Base-by-base conservation (phyloP, 2,888 invertebrate species). In the Lepeophtheirus nordmannii region DNA sequence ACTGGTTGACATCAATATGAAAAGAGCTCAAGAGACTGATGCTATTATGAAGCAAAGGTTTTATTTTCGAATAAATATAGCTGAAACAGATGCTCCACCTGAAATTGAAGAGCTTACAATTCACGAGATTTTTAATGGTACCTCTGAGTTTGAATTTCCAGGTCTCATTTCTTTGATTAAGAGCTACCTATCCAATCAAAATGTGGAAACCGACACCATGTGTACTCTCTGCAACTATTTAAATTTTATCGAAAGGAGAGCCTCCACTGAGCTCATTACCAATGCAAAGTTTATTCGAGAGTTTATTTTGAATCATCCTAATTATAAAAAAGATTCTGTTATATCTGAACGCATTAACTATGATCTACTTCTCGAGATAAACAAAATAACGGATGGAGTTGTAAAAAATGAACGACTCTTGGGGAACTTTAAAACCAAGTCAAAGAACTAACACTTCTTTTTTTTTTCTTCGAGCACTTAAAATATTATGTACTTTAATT, bases 51-150 rank as follows among this genome's bases (percentile, higher is more conserved):
- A 80, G 67, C 84, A 87, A 75, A 87, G 86, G 74, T 97, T 98
- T 71, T 69, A 70, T 72, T 62, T 71, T 70, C 63, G 72, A 70
- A 37, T 68, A 70, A 68, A 70, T 67, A 69, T 68, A 14, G 58
- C 59, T 12, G 17, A 17, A 10, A 38, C 58, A 2, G 23, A 38
- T 23, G 39, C 23, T 14, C 17, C 37, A n/a, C 30, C 30, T 7
- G 53, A 46, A n/a, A 37, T 37, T 9, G 11, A 61, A n/a, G 61
- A 61, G 37, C 61, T 37, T 85, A 87, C 88, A n/a, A 82, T 96
- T 70, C 83, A 92, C 75, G 92, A 98, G 78, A 97, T 98, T 72
- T 88, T 98, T 72, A 97, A 96, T 76, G 98, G 97, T 74, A 89
- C 76, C 46, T 71, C 89, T 87, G 83, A 84, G 68, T 87, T 86